Evolutionary conservation across 2,797 vertebrate genomes (phyloP), one percentile per base, ranked within the genome.

Genomic region (Sebastolobus alascanus): DNA sequence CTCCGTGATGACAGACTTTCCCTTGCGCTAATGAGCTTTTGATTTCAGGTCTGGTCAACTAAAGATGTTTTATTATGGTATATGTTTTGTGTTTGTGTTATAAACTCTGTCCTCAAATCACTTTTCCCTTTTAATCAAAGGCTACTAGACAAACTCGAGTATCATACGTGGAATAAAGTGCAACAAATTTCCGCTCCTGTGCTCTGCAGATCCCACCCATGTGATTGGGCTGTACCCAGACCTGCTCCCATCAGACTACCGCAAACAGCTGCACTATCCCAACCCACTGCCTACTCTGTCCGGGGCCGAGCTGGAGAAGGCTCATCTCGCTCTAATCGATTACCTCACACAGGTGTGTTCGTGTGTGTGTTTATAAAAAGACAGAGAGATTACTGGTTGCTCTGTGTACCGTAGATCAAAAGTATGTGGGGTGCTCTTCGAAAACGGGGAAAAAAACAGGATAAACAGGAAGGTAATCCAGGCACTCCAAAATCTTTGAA

Each of bases 141-240:
- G 14, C 58, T 27, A 22, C 7, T 61, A 75, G 68, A 72, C 31
- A 64, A 75, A 63, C 56, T 38, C 18, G 4, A 12, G 12, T 29
- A 6, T 74, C 5, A 25, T 25, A 50, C 0, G 3, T 40, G 29
- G 5, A 74, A 50, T 52, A 43, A 52, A 38, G 14, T 76, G 8
- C 4, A 33, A 56, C n/a, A 20, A 1, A 4, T 37, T 29, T 37
- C 8, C 9, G 9, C 3, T 27, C 16, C 22, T 78, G 54, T 58
- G 90, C 93, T 92, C 14, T 70, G 29, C 92, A 99, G 99, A 99
- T 95, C 99, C 99, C 38, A 99, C 99, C 66, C 99, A 99, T 27
- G 99, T 99, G 87, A 99, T 99, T 77, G 99, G 99, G 77, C 95
- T 99, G 79, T 99, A 99, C 93, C 98, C 99, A 2, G 99, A 99